Percentiles rank a stretch among this genome's conserved stretches.
Evolutionary conservation across 2,888 invertebrate species (phyloP).

Genomic region (Chrysodeixis includens): DNA sequence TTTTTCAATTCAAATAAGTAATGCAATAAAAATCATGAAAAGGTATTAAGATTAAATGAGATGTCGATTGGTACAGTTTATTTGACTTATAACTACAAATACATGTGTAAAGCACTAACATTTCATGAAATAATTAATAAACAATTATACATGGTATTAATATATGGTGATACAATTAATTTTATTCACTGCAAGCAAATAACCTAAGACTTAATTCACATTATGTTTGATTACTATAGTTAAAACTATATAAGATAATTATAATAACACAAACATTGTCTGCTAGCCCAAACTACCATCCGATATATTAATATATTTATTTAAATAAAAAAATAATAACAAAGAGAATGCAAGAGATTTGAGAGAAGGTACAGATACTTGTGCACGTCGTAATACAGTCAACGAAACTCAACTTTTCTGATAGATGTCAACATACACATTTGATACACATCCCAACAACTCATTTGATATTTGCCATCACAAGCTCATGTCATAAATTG

Average conservation of each 20-base stretch:
- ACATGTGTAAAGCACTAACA: conserved; percentile 70
- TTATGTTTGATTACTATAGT: conserved; percentile 53
- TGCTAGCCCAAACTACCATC: conserved; percentile 53
- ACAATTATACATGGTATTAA: conserved; percentile 55
- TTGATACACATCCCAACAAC: not conserved
- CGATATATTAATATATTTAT: conserved; percentile 40
- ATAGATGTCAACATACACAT: conserved; percentile 8
- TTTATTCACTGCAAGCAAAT: conserved; percentile 57
- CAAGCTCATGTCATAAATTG: no score
- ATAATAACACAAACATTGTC: conserved; percentile 54
- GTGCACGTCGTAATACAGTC: conserved; percentile 48
- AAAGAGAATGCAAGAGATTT: conserved; percentile 37
- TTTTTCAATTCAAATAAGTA: conserved; percentile 11
- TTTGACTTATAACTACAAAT: conserved; percentile 83
- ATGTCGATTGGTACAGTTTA: conserved; percentile 78
- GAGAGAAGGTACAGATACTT: conserved; percentile 50
- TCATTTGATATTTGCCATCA: no score
- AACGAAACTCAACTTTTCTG: conserved; percentile 38
- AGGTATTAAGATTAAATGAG: conserved; percentile 49
- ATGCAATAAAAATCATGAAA: conserved; percentile 10
- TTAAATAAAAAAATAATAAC: conserved; percentile 42
- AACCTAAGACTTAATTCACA: conserved; percentile 48
- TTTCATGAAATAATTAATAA: conserved; percentile 57
- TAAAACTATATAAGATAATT: conserved; percentile 51
- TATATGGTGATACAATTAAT: conserved; percentile 52